phyloP scores from a whole-genome alignment of 2,797 vertebrate genomes.

The Sciaenops ocellatus region DNA sequence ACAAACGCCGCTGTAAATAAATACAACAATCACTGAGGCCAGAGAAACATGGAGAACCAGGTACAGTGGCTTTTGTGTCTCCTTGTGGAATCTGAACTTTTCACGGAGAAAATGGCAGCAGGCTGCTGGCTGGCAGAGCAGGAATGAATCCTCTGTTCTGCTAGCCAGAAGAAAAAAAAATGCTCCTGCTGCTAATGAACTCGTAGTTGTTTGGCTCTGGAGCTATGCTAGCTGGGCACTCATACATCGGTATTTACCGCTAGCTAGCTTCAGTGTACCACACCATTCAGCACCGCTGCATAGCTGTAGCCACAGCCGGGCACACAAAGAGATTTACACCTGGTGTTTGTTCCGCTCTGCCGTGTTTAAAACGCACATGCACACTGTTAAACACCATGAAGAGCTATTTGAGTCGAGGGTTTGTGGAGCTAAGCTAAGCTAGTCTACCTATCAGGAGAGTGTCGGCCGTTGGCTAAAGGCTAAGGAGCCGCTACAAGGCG shows the following conservation, averaged over 20 bases:
- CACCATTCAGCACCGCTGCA: conserved; percentile 68
- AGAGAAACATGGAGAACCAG: conserved; percentile 89
- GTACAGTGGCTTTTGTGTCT: conserved; percentile 77
- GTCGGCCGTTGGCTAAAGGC: conserved; percentile 82
- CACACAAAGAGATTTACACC: conserved; percentile 74
- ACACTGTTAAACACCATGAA: background rate
- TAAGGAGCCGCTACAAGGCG: conserved; percentile 82
- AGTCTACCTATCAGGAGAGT: conserved; percentile 71
- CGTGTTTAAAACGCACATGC: conserved; percentile 50
- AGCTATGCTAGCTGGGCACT: conserved; percentile 83
- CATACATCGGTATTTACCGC: conserved; percentile 85
- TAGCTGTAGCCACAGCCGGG: conserved; percentile 58
- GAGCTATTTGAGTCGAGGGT: conserved; percentile 48
- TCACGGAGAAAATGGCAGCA: conserved; percentile 55
- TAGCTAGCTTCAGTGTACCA: conserved; percentile 68
- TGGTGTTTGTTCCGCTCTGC: conserved; percentile 23
- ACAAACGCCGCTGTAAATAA: conserved; percentile 88
- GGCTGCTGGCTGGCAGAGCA: conserved; percentile 63
- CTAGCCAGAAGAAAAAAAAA: conserved; percentile 74
- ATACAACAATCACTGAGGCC: conserved; percentile 83
- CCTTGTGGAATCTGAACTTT: conserved; percentile 58
- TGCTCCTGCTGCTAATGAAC: conserved; percentile 79
- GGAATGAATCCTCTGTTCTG: conserved; percentile 74
- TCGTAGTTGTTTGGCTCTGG: conserved; percentile 83
- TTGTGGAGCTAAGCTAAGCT: conserved; percentile 65